These are phyloP conservation scores for Lithodes maja DNA, from an alignment of 2,888 invertebrate genomes.

Conservation along the genomic window DNA sequence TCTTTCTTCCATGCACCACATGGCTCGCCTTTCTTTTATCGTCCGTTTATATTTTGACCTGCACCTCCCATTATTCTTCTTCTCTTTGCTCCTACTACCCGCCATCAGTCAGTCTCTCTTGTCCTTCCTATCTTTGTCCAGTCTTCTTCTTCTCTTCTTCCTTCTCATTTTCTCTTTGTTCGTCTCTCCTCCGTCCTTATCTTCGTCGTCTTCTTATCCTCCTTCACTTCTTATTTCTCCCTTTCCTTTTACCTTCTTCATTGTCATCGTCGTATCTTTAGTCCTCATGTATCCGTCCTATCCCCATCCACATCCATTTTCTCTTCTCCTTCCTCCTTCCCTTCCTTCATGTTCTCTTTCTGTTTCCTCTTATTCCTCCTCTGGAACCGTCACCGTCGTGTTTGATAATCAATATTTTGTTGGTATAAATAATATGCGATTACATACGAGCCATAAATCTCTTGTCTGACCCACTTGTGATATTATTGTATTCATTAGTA, in stretches of 20 bases:
- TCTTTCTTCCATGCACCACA: no score
- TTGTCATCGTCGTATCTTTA: background rate
- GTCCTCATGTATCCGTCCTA: background rate
- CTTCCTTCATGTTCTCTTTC: background rate
- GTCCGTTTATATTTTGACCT: no score
- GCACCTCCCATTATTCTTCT: no score
- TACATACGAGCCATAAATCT: background rate
- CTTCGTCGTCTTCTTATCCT: no score
- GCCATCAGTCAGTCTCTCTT: background rate
- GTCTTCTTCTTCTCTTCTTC: background rate
- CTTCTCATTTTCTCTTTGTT: background rate
- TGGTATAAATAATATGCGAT: background rate
- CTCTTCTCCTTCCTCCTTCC: background rate
- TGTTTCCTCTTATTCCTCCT: background rate
- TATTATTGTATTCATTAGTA: no score
- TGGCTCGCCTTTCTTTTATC: no score
- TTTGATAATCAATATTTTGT: background rate
- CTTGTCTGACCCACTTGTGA: background rate
- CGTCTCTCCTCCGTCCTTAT: background rate
- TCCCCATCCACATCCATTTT: background rate
- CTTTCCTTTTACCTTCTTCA: slow-evolving; percentile 1
- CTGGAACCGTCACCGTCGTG: background rate
- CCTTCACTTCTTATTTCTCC: background rate
- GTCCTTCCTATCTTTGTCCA: background rate
- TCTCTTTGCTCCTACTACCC: no score